Evolutionary conservation across 1,140 invertebrate genomes (phyloP), one percentile per base, ranked within the genome.

Genomic region (Ylistrum balloti): DNA sequence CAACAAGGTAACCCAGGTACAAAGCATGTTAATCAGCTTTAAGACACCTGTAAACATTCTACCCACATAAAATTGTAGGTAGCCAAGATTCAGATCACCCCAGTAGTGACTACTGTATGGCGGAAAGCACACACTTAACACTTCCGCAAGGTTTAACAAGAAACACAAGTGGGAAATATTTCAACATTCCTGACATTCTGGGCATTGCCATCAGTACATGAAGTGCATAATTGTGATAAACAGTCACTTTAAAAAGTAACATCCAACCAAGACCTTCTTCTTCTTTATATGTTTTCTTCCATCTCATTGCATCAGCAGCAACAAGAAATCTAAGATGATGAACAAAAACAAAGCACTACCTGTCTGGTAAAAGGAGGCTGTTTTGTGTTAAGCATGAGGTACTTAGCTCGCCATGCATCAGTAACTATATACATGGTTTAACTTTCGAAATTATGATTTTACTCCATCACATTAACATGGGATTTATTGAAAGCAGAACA

Each of bases 161-260:
- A 74, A 5, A 28, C 28, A n/a, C 56, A 74, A 74, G 56, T 74
- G 56, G 22, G 28, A 74, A 74, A n/a, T 74, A 28, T 74, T 74
- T 74, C 56, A 74, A 17, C 56, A 74, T 74, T 74, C 22, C 56
- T 28, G 22, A 74, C 22, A 74, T 74, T 74, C 56, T n/a, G 28
- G 56, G 28, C 22, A 74, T 74, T 74, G 0, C 28, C n/a, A n/a
- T 28, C n/a, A 5, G 2, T 0, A 74, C 15, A 28, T 5, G 28
- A 74, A 28, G 56, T 74, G n/a, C 56, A 74, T 74, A 74, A n/a
- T 11, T 74, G 56, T 74, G 56, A n/a, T 74, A 74, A 74, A n/a
- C 28, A 74, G 22, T 28, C 41, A 13, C 0, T 17, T 38, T 45
- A 45, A 17, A 45, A 38, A 45, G 41, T 13, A 45, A 17, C 41